A percentile compares a stretch with the other conserved stretches of the same genome.
Conservation (phyloP, 37 sponge, comb jelly and placozoan species). For the Spongia lamella region DNA sequence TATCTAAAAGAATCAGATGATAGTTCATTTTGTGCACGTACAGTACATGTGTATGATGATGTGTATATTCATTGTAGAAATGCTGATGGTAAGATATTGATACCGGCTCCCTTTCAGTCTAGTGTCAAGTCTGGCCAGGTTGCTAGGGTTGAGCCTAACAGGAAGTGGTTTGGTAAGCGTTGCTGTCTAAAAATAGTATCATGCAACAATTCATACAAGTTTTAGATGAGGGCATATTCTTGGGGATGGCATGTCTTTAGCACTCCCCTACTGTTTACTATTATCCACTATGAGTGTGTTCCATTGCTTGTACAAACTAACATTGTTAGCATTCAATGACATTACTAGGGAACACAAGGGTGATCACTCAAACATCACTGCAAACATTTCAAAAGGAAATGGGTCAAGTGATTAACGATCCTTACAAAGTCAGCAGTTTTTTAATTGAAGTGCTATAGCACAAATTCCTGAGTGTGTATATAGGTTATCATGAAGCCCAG, state of each 20-base stretch:
- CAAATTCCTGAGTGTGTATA: not conserved
- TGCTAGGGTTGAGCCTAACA: constrained; percentile 94
- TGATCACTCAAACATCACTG: constrained; percentile 87
- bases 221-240: too few species aligned
- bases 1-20: too few species aligned
- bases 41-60: too few species aligned
- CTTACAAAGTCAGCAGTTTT: constrained; percentile 76
- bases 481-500: constrained; percentile 91
- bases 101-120: constrained; percentile 89
- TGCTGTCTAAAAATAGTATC: not conserved
- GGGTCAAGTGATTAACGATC: constrained; percentile 89
- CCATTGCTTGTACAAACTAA: too few species aligned
- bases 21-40: too few species aligned
- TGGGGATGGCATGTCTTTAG: too few species aligned
- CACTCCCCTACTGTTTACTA: too few species aligned
- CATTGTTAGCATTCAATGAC: too few species aligned
- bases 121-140: constrained; percentile 81
- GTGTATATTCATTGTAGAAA: constrained; percentile 54
- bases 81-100: constrained; percentile 73
- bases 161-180: constrained; percentile 95
- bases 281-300: too few species aligned
- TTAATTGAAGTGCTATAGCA: not conserved
- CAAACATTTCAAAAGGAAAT: constrained; percentile 96
- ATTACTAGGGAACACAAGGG: constrained; percentile 92
- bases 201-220: too few species aligned